Conservation (phyloP, 2,797 vertebrate genomes). For the Tenualosa thibaudeaui region DNA sequence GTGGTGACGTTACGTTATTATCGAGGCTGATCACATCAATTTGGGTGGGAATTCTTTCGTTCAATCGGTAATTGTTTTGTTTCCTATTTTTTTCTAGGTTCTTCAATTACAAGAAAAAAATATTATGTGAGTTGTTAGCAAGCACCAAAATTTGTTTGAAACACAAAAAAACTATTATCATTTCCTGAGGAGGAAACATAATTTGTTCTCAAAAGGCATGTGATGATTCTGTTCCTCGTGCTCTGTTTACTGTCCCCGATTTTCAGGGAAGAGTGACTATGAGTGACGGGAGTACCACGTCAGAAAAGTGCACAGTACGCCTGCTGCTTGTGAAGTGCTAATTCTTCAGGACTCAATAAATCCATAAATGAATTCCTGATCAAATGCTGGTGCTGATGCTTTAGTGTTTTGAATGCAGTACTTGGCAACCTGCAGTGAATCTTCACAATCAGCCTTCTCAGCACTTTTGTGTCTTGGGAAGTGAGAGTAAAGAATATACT, state of each 20-base stretch:
- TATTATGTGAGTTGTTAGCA: neutral
- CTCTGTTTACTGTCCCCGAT: neutral
- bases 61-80: neutral
- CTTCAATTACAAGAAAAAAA: neutral
- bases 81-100: neutral
- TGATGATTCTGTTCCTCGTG: neutral
- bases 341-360: constrained; percentile 32
- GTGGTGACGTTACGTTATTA: neutral
- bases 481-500: neutral
- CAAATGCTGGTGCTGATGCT: constrained; percentile 37
- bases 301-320: neutral
- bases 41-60: neutral
- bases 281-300: neutral
- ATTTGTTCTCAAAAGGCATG: neutral
- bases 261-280: neutral
- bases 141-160: neutral
- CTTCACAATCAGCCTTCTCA: constrained; percentile 43
- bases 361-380: constrained; percentile 43
- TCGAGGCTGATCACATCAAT: neutral
- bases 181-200: neutral
- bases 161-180: neutral
- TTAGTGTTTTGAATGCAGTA: constrained; percentile 28
- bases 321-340: constrained; percentile 12
- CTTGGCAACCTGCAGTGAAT: constrained; percentile 31
- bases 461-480: constrained; percentile 24